Base-by-base conservation (phyloP, 2,113 vertebrate genomes). In the Monopterus albus region DNA sequence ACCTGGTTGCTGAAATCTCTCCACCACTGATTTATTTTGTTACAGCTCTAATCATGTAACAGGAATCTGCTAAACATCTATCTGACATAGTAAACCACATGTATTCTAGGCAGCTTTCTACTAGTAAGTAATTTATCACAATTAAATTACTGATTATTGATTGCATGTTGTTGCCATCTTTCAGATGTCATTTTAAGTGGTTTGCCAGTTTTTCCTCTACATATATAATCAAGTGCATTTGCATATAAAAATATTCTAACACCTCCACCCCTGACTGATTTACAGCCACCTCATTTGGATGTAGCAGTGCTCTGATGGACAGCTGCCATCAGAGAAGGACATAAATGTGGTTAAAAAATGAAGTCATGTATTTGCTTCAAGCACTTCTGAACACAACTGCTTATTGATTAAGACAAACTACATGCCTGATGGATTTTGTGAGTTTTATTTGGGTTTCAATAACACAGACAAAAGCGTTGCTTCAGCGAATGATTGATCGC, bases 401-500 rank as follows among this genome's bases (percentile, higher is more conserved):
- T 56, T 43, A 83, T 78, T 75, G 77, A 85, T 49, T 46, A 28
- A 55, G 58, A 78, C 63, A 75, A 77, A 81, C 65, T 45, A 18
- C 77, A 58, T 23, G 29, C 35, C 56, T 64, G 81, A 80, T 72
- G 52, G 72, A 78, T 79, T 81, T 39, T 47, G 62, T 56, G 52
- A 4, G 12, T 65, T 73, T 79, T 83, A 78, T 83, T 86, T 73
- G 58, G 56, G 51, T 76, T 78, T 69, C 72, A 43, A 11, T 51
- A 72, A 71, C 75, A 67, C 36, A 61, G 78, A 87, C 65, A 74
- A 81, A 84, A n/a, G 49, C 29, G 59, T 49, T 36, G 65, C 64
- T 75, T 76, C 2, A 3, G 59, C 13, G 17, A 52, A 21, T 69
- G 81, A 89, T 86, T 70, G 85, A 88, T 88, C 62, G 47, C 58